Percentiles rank a stretch among this genome's conserved stretches.
Evolutionary conservation across 1,140 invertebrate genomes (phyloP).

Genomic region (Panagrolaimus sp.): DNA sequence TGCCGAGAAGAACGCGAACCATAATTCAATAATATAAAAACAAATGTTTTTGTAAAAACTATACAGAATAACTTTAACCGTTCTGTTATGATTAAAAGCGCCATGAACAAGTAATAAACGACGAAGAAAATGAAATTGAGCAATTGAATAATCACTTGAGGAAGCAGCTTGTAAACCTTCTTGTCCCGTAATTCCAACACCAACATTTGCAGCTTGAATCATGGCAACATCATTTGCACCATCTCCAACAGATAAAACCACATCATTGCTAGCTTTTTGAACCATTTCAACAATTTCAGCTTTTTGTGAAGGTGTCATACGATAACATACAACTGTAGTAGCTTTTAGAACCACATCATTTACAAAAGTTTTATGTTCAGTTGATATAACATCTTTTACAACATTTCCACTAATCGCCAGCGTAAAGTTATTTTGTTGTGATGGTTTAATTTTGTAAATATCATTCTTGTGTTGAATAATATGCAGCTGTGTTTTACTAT

Average conservation of each 20-base stretch:
- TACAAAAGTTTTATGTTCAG: slow-evolving; percentile 85
- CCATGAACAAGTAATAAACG: slow-evolving; percentile 91
- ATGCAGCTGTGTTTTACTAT: slow-evolving; percentile 77
- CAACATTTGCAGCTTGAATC: slow-evolving; percentile 76
- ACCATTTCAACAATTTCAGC: slow-evolving; percentile 90
- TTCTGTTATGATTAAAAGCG: slow-evolving; percentile 93
- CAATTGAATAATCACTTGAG: slow-evolving; percentile 73
- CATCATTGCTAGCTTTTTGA: slow-evolving; percentile 74
- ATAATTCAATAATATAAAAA: slow-evolving; percentile 94
- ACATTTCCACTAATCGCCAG: slow-evolving; percentile 84
- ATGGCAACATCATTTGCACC: slow-evolving; percentile 99
- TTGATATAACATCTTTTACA: slow-evolving; percentile 85
- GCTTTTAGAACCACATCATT: slow-evolving; percentile 84
- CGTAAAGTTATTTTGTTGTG: slow-evolving; percentile 42
- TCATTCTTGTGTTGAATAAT: slow-evolving; percentile 61
- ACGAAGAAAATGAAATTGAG: slow-evolving; percentile 80
- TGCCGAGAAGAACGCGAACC: slow-evolving; percentile 95
- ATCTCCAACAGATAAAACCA: slow-evolving; percentile 94
- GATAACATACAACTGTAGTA: slow-evolving; percentile 93
- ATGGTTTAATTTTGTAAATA: slow-evolving; percentile 11
- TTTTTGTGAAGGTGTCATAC: slow-evolving; percentile 96
- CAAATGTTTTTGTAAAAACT: slow-evolving; percentile 99
- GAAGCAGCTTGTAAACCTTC: slow-evolving; percentile 96
- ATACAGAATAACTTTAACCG: slow-evolving; percentile 96
- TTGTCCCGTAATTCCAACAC: slow-evolving; percentile 94